Evolutionary conservation across 2,888 invertebrate genomes (phyloP), one percentile per base, ranked within the genome.

Genomic region (Poecilobothrus nobilitatus): DNA sequence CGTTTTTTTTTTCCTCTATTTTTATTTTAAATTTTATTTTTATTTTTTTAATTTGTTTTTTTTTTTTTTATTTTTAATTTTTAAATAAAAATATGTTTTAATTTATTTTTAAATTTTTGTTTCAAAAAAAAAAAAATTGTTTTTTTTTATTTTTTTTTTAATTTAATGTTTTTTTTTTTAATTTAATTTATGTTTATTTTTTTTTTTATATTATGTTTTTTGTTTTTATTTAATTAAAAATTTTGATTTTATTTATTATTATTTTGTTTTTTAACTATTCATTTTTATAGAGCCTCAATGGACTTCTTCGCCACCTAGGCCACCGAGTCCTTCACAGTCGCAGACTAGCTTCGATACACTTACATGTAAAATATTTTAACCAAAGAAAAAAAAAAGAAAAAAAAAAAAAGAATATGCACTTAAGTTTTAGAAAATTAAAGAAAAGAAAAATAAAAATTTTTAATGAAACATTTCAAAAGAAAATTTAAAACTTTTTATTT

Each of bases 331-430:
- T 71, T 74, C 82, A 77, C 82, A 82, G 79, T 79, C 81, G 80
- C 83, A 83, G 83, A 83, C 83, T 80, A 82, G 81, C 83, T 83
- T 83, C 82, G 83, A 83, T 76, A 80, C 82, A 78, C 81, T 81
- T 76, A 82, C 83, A 83, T 83, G 83, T 83, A 83, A 83, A 78
- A 80, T 76, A 75, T 75, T 53, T 53, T 72, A 70, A 68, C 68
- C 67, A 74, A 73, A 67, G 67, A 71, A 72, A 71, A 71, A 63
- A 63, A 27, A 27, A 27, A 27, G 5, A 27, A 27, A 27, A 27
- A 27, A 27, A 27, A 27, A 27, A 27, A 27, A 27, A 27, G 27
- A 27, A 27, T 4, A 27, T 27, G 63, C 63, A 63, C 63, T 12
- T 63, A 63, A 20, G 20, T 41, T 41, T 41, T 20, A 33, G 9